Conservation (phyloP, 2,113 vertebrate genomes). For the Ia io region DNA sequence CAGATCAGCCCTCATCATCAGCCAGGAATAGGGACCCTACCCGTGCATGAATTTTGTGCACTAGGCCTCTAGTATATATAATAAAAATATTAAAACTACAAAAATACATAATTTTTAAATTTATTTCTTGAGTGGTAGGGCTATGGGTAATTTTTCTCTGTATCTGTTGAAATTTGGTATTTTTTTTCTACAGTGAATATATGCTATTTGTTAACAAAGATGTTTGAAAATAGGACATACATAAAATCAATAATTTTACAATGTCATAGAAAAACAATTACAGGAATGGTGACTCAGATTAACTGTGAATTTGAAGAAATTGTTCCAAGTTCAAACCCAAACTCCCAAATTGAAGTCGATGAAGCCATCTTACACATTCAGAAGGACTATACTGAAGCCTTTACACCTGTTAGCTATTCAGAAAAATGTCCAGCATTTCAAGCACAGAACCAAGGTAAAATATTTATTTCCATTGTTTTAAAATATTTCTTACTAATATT, state of each 20-base stretch:
- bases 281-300: slow-evolving; percentile 7
- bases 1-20: no score
- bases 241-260: slow-evolving; percentile 46
- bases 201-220: not conserved
- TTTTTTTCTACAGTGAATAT: not conserved
- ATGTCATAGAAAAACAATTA: slow-evolving; percentile 71
- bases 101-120: not conserved
- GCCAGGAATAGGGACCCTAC: no score
- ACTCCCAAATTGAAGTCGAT: slow-evolving; percentile 75
- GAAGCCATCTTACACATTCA: not conserved
- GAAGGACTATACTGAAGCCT: slow-evolving; percentile 34
- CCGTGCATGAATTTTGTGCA: no score
- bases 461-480: not conserved
- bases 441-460: slow-evolving; percentile 73
- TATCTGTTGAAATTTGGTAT: slow-evolving; percentile 29
- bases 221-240: slow-evolving; percentile 17
- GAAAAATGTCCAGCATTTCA: slow-evolving; percentile 58
- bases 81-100: not conserved
- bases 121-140: not conserved
- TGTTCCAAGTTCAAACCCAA: slow-evolving; percentile 86
- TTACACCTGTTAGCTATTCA: slow-evolving; percentile 10
- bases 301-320: slow-evolving; percentile 71
- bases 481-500: not conserved
- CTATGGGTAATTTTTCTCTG: slow-evolving; percentile 3
- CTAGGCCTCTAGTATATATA: no score